Percentiles rank a stretch among this genome's conserved stretches.
These are phyloP conservation scores for Entomobrya proxima DNA, from an alignment of 2,888 invertebrate species.

Conservation along the genomic window DNA sequence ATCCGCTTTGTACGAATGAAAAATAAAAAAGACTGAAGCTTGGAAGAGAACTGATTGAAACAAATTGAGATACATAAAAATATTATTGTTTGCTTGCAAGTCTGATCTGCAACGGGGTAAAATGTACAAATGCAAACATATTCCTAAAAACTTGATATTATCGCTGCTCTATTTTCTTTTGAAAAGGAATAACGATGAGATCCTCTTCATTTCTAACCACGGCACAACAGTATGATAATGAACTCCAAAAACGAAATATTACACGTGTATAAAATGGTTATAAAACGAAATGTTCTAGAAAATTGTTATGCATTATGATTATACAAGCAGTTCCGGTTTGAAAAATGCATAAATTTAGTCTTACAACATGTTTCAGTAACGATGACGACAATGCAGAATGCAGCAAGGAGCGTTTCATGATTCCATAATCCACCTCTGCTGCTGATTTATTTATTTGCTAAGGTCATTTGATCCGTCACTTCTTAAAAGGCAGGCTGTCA, in stretches of 20 bases:
- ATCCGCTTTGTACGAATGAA: no score
- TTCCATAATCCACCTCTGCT: not conserved
- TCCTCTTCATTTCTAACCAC: no score
- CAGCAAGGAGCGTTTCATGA: not conserved
- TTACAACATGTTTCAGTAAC: slow-evolving; percentile 9
- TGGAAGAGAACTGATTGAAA: not conserved
- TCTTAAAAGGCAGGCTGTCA: slow-evolving; percentile 32
- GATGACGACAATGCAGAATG: not conserved
- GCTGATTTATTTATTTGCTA: slow-evolving; percentile 24
- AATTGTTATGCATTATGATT: not conserved
- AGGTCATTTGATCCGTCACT: slow-evolving; percentile 51
- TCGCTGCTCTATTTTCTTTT: no score
- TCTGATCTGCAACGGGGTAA: not conserved
- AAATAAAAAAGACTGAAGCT: not conserved
- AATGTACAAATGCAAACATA: not conserved
- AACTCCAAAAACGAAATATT: not conserved
- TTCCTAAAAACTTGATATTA: no score
- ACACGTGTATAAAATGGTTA: not conserved
- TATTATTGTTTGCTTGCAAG: no score
- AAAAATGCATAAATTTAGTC: slow-evolving; percentile 6
- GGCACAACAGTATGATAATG: no score
- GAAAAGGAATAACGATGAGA: no score
- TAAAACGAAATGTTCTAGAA: not conserved
- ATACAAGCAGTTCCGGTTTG: slow-evolving; percentile 53
- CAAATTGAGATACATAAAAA: not conserved